Base-by-base conservation (phyloP, 2,113 vertebrate genomes). In the Toxostoma redivivum region DNA sequence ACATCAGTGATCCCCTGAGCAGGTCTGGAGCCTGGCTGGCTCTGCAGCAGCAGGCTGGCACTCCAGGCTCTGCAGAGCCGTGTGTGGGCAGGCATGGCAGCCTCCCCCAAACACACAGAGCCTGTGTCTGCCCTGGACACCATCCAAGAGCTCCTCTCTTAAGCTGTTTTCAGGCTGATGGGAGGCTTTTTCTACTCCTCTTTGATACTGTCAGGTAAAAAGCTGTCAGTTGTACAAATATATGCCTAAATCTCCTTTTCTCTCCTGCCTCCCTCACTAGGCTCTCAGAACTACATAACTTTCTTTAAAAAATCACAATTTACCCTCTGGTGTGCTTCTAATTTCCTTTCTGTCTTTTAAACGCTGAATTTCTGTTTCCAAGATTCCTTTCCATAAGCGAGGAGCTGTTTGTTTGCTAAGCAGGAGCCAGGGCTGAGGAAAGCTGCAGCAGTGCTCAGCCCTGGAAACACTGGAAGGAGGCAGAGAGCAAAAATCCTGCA, bases 1-100 rank as follows among this genome's bases (percentile, higher is more conserved):
- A 27, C 20, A 3, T n/a, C 1, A n/a, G 45, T 3, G 65, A 18
- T 57, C 40, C 1, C 9, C 1, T 1, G 37, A 8, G 69, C 1
- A 1, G 64, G 60, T 70, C 7, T 7, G 15, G 50, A 51, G 27
- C 50, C 51, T 28, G 77, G 47, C 61, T 9, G 64, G 60, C 84
- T 77, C 44, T 3, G n/a, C 31, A 95, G 62, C 91, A 80, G 74
- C 38, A 56, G 88, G 65, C 0, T 48, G 15, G 24, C 90, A 48
- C 51, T 35, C 23, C 4, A 1, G 30, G 88, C 73, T 7, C 54
- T 69, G 6, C 83, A 74, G 44, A 42, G 80, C 47, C 4, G 48
- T 25, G 48, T 50, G 5, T 42, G n/a, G 13, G 60, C 47, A 1
- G 38, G 80, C 38, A 13, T 7, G 38, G 69, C 57, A 25, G 77